These are phyloP conservation scores for Lophura nycthemera DNA, from an alignment of 2,113 vertebrate species.

Conservation along the genomic window DNA sequence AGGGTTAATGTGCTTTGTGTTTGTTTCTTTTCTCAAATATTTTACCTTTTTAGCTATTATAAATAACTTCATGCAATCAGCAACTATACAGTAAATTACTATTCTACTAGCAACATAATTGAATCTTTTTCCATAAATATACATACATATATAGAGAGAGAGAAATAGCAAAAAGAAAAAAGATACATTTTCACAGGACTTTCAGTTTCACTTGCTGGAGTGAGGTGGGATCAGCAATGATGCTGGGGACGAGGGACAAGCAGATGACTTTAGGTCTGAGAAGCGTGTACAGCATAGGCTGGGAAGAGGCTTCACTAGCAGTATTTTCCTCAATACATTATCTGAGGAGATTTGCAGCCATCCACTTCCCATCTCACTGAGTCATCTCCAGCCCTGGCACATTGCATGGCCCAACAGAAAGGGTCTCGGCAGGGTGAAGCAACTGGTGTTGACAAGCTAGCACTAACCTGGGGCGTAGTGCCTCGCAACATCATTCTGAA, in stretches of 20 bases:
- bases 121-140: background rate
- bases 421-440: fast-evolving
- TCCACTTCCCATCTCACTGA: background rate
- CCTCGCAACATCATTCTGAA: background rate
- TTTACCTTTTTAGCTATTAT: background rate
- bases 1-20: background rate
- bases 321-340: background rate
- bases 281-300: fast-evolving
- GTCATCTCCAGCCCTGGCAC: background rate
- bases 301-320: background rate
- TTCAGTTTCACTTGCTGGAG: background rate
- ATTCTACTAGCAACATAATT: background rate
- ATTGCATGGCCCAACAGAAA: background rate
- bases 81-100: background rate
- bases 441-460: background rate
- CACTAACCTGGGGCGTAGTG: fast-evolving
- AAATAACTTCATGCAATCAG: background rate
- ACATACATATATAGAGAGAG: too few species aligned
- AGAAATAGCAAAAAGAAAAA: background rate
- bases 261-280: fast-evolving
- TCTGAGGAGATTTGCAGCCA: background rate
- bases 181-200: background rate
- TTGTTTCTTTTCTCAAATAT: background rate
- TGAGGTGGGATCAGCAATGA: fast-evolving
- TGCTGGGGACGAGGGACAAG: background rate